Evolutionary conservation across 2,113 vertebrate genomes (phyloP).

Genomic region (Rhinoptilus africanus): DNA sequence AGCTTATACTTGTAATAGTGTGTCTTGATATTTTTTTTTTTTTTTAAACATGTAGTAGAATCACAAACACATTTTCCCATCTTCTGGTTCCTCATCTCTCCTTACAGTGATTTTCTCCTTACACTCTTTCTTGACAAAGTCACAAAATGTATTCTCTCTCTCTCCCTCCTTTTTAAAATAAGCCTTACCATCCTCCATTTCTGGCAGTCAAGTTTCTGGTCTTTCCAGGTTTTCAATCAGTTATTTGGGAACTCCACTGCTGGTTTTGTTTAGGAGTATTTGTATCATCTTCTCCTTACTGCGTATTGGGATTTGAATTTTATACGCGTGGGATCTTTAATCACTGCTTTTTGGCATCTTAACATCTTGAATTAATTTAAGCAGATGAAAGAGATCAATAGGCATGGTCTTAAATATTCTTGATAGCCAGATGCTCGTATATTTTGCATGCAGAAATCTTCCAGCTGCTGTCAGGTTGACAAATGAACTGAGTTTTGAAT

Average conservation of each 20-base stretch:
- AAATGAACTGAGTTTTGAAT: constrained; percentile 43
- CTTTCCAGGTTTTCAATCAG: background rate
- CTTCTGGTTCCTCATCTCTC: background rate
- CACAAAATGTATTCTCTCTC: background rate
- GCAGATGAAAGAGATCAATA: constrained; percentile 44
- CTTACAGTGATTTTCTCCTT: background rate
- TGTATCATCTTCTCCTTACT: background rate
- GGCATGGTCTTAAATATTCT: constrained; percentile 43
- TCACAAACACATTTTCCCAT: background rate
- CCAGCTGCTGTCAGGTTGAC: constrained; percentile 54
- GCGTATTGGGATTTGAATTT: background rate
- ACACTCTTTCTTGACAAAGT: background rate
- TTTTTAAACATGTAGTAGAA: background rate
- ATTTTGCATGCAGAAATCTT: constrained; percentile 48
- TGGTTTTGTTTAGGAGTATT: background rate
- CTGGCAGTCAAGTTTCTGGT: background rate
- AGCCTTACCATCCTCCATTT: background rate
- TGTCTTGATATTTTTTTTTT: background rate
- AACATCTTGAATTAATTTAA: constrained; percentile 55
- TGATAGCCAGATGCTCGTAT: constrained; percentile 54
- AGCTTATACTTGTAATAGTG: background rate
- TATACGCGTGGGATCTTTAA: background rate
- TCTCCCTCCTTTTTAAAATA: background rate
- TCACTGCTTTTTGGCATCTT: constrained; percentile 20
- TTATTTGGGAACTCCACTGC: background rate